Evolutionary conservation across 1,140 invertebrate species (phyloP), one percentile per base, ranked within the genome.

Genomic region (Drosophila grimshawi): DNA sequence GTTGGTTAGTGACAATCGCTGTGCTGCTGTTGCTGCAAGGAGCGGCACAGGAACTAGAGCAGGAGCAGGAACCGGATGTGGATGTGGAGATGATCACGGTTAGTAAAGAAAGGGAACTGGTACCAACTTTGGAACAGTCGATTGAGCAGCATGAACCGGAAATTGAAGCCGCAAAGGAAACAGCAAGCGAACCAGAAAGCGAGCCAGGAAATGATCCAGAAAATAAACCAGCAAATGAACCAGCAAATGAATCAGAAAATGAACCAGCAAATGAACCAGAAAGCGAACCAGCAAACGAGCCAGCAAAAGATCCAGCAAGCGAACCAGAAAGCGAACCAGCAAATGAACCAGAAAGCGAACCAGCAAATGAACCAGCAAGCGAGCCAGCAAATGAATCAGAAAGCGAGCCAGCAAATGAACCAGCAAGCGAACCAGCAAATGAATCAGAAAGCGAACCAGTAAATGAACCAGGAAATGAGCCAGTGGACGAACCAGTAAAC

Each of bases 11-110:
- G 45, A 29, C 49, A 8, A 41, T 57, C 1, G 10, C 46, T 27
- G 4, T 63, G 48, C 46, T 74, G 49, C 45, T 61, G 49, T 37
- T 61, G 51, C 7, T 61, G 35, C 41, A 48, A 1, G n/a, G 3
- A 6, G 2, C 29, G 5, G 70, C 57, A 2, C 57, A 69, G 60
- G 53, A 41, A 0, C 27, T 33, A 35, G 51, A 39, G 5, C 5
- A 10, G 56, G 10, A 46, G 35, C 7, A 19, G 53, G 61, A 49
- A 33, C 3, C 5, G 32, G 30, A 37, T 1, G 6, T 32, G 6
- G 4, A 45, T 27, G 2, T 27, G 51, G 41, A 27, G 41, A 5
- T n/a, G 39, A 41, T 4, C 29, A 59, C 8, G 10, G 29, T 4
- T 6, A 29, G 5, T 3, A 35, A 11, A 3, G 43, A 8, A 8